phyloP scores from a whole-genome alignment of 2,888 invertebrate genomes.

The Lasiommata megera region DNA sequence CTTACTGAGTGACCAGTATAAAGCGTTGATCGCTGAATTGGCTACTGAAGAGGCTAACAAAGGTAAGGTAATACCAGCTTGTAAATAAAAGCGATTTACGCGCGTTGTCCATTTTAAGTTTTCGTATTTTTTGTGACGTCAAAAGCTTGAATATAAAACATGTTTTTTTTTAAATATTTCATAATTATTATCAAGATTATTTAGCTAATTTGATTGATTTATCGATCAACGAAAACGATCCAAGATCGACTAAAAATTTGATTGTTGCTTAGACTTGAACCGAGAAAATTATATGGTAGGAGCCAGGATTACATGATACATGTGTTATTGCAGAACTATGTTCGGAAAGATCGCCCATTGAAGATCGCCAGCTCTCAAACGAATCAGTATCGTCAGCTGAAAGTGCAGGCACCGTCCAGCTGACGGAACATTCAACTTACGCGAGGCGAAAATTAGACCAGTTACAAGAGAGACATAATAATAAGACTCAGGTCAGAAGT shows the following conservation, averaged over 20 bases:
- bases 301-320: no score
- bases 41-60: slow-evolving; percentile 82
- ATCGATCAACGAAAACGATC: no score
- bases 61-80: slow-evolving; percentile 47
- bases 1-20: slow-evolving; percentile 92
- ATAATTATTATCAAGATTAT: no score
- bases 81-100: no score
- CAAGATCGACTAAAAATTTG: no score
- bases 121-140: no score
- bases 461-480: slow-evolving; percentile 90
- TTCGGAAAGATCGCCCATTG: slow-evolving; percentile 71
- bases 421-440: slow-evolving; percentile 92
- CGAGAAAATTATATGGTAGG: no score
- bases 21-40: slow-evolving; percentile 85
- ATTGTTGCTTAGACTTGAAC: no score
- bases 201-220: no score
- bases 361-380: slow-evolving; percentile 79
- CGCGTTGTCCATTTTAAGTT: no score
- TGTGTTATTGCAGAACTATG: slow-evolving; percentile 54
- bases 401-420: slow-evolving; percentile 78
- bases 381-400: slow-evolving; percentile 78
- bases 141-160: no score
- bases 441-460: slow-evolving; percentile 91
- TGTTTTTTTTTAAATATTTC: no score
- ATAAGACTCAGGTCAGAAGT: slow-evolving; percentile 85